Evolutionary conservation across 2,888 invertebrate genomes (phyloP).

Genomic region (Acronicta leporina): DNA sequence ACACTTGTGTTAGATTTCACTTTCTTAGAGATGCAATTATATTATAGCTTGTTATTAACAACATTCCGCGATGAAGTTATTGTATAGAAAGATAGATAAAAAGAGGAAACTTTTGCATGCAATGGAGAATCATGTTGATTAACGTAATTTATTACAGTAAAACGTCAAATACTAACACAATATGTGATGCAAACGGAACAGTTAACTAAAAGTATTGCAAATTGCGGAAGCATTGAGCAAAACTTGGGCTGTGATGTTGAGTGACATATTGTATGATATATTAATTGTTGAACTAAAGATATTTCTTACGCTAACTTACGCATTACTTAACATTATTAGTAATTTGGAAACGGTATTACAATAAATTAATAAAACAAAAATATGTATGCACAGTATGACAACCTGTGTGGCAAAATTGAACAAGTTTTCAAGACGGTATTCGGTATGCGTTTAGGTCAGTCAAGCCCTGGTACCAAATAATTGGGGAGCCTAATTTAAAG

Average conservation of each 20-base stretch:
- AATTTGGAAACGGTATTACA: constrained; percentile 68
- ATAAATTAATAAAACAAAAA: constrained; percentile 85
- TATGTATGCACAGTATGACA: constrained; percentile 81
- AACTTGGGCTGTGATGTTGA: constrained; percentile 73
- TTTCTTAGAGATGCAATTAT: constrained; percentile 27
- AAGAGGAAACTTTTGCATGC: not conserved
- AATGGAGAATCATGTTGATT: not conserved
- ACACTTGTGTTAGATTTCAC: constrained; percentile 27
- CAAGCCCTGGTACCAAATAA: constrained; percentile 42
- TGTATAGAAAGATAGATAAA: not conserved
- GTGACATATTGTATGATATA: constrained; percentile 73
- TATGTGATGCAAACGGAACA: constrained; percentile 13
- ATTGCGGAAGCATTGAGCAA: constrained; percentile 61
- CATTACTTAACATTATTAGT: constrained; percentile 87
- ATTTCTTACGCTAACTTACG: constrained; percentile 83
- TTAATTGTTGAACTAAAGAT: constrained; percentile 78
- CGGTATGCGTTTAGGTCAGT: constrained; percentile 54
- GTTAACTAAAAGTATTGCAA: constrained; percentile 8
- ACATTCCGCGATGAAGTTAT: constrained; percentile 1
- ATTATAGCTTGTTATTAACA: constrained; percentile 3
- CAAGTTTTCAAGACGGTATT: constrained; percentile 49
- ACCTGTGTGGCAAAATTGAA: constrained; percentile 64
- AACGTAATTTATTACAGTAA: constrained; percentile 1
- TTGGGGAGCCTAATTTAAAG: constrained; percentile 19
- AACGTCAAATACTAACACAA: constrained; percentile 23